Percentiles rank a stretch among this genome's conserved stretches.
Evolutionary conservation across 2,888 invertebrate species (phyloP).

Genomic region (Bombylius major): DNA sequence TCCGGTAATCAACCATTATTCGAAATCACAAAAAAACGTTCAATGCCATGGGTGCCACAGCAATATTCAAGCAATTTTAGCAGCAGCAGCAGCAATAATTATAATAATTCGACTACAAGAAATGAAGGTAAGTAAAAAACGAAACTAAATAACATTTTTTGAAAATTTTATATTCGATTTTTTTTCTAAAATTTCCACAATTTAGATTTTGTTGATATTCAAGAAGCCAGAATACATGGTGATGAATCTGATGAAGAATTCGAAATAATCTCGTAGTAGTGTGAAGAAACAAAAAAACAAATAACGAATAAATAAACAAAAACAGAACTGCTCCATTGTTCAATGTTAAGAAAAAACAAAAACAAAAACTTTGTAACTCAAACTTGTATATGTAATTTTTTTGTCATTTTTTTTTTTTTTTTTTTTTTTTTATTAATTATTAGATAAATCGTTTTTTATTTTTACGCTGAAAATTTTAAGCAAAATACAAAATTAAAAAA

Average conservation of each 20-base stretch:
- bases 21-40: constrained; percentile 69
- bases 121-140: constrained; percentile 23
- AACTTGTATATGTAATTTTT: too few relatives aligned
- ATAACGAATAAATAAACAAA: too few relatives aligned
- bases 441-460: too few relatives aligned
- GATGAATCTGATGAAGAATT: constrained; percentile 74
- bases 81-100: too few relatives aligned
- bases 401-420: too few relatives aligned
- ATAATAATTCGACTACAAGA: constrained; percentile 9
- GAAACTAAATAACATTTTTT: not conserved
- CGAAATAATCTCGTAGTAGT: constrained; percentile 34
- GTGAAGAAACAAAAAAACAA: too few relatives aligned
- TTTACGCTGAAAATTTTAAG: too few relatives aligned
- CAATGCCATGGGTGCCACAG: constrained; percentile 58
- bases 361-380: too few relatives aligned
- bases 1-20: constrained; percentile 61
- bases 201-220: constrained; percentile 18
- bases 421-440: too few relatives aligned
- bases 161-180: not conserved
- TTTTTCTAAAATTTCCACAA: not conserved
- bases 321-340: too few relatives aligned
- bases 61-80: constrained; percentile 26
- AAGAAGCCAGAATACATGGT: constrained; percentile 13
- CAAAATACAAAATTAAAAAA: too few relatives aligned
- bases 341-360: too few relatives aligned